Percentiles rank a stretch among this genome's conserved stretches.
Conservation (phyloP, 2,888 invertebrate genomes). For the Limnephilus auricula region DNA sequence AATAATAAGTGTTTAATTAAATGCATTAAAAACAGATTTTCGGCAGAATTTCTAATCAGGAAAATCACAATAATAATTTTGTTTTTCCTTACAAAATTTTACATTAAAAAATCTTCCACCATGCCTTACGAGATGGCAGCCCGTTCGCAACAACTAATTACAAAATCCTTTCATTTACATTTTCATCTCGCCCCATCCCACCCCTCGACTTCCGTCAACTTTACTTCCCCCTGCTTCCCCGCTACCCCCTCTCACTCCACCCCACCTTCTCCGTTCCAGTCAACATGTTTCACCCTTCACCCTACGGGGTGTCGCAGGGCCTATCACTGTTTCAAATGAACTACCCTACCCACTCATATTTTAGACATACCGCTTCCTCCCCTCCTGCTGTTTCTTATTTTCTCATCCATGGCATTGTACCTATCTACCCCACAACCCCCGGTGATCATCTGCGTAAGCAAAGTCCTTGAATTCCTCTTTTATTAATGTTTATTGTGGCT, state of each 20-base stretch:
- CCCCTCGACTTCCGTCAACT: conserved; percentile 50
- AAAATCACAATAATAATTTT: conserved; percentile 35
- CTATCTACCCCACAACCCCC: background rate
- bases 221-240: conserved; percentile 34
- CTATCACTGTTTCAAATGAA: conserved; percentile 55
- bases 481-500: background rate
- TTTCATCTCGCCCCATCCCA: conserved; percentile 49
- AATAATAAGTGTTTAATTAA: conserved; percentile 30
- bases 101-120: conserved; percentile 38
- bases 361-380: conserved; percentile 56
- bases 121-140: conserved; percentile 45
- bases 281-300: conserved; percentile 31
- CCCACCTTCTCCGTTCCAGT: conserved; percentile 31
- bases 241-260: background rate
- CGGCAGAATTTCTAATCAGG: conserved; percentile 27
- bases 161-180: conserved; percentile 64
- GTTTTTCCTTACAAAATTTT: conserved; percentile 35
- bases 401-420: conserved; percentile 35
- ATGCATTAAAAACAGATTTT: conserved; percentile 15
- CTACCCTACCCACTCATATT: conserved; percentile 52
- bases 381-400: conserved; percentile 49
- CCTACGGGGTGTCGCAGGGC: conserved; percentile 39
- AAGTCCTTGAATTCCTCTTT: background rate
- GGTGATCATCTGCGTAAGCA: background rate
- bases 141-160: conserved; percentile 62